Percentiles rank a stretch among this genome's conserved stretches.
Evolutionary conservation across 2,113 vertebrate species (phyloP).

Genomic region (Maccullochella peelii): DNA sequence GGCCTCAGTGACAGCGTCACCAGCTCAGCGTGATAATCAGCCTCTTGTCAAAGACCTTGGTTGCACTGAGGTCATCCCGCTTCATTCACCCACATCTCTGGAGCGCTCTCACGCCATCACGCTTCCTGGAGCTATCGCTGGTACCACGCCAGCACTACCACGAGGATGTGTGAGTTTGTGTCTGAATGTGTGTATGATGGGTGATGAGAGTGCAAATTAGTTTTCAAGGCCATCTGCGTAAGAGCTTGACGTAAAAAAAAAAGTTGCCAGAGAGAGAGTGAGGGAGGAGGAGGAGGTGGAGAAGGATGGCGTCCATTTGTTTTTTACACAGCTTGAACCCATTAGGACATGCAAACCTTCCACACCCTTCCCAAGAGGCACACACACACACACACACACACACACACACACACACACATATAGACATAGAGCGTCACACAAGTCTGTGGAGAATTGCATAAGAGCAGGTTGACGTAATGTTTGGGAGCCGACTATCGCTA

Average conservation of each 20-base stretch:
- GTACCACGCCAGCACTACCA: slow-evolving; percentile 20
- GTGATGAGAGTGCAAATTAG: slow-evolving; percentile 20
- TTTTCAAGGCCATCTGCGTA: slow-evolving; percentile 44
- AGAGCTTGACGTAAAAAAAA: slow-evolving; percentile 24
- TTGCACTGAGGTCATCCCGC: slow-evolving; percentile 72
- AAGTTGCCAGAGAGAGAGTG: background rate
- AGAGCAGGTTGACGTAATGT: slow-evolving; percentile 65
- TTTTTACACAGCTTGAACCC: slow-evolving; percentile 75
- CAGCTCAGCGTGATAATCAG: slow-evolving; percentile 75
- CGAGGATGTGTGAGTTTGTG: slow-evolving; percentile 25
- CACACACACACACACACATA: slow-evolving; percentile 6
- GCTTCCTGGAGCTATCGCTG: slow-evolving; percentile 43
- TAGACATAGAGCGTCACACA: slow-evolving; percentile 37
- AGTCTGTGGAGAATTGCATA: slow-evolving; percentile 69
- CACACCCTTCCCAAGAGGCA: slow-evolving; percentile 63
- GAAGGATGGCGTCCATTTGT: slow-evolving; percentile 48
- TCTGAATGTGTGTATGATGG: slow-evolving; percentile 1
- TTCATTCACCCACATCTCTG: slow-evolving; percentile 60
- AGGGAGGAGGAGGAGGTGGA: slow-evolving; percentile 7
- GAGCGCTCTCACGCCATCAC: slow-evolving; percentile 41
- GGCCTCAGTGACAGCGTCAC: slow-evolving; percentile 70
- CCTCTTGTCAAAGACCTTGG: slow-evolving; percentile 67
- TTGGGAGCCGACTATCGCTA: slow-evolving; percentile 41
- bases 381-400: slow-evolving; percentile 17
- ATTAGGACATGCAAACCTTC: slow-evolving; percentile 67